Base-by-base conservation (phyloP, 2,113 vertebrate genomes). In the Apodemus sylvaticus region DNA sequence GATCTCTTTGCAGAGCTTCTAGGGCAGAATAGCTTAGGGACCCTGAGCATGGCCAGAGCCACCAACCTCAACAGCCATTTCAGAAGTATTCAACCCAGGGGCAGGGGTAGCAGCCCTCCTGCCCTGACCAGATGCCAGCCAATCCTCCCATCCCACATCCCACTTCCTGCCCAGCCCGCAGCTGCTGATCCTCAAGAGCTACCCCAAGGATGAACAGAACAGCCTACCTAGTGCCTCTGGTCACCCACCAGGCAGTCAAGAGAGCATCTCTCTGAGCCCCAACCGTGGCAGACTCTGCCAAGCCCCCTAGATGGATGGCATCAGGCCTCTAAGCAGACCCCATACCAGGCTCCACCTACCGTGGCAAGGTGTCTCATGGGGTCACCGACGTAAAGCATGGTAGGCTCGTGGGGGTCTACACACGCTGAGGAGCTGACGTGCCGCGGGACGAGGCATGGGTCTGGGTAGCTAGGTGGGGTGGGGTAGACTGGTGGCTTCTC, bases 361-460 rank as follows among this genome's bases (percentile, higher is more conserved):
- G 99, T 99, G 97, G 98, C 97, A 85, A 98, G 99, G 96, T 98
- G 98, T 98, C 98, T 98, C 98, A 98, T 97, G 86, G 98, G 98
- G 98, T 99, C 99, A 95, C 98, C 98, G 93, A 98, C 98, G 98
- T 99, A 99, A 92, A 99, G 98, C 99, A 99, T 99, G 97, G 98
- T 99, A 98, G 97, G 87, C 26, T 96, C 97, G 96, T 97, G 78
- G 96, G 97, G 98, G 94, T 90, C 97, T 92, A 78, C 92, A 81
- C 96, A 92, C 97, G 53, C 34, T 14, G 29, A 94, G 96, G 96
- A 96, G 96, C 81, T 16, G 93, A 98, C 96, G 98, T 39, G 96
- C 97, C 66, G 55, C 89, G 73, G 96, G 87, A 0, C 96, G 97
- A 98, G 97, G 98, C 99, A 99, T 99, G 99, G 98, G 98, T 97